These are phyloP conservation scores for Sebastes minor DNA, from an alignment of 2,797 vertebrate species.

Conservation along the genomic window DNA sequence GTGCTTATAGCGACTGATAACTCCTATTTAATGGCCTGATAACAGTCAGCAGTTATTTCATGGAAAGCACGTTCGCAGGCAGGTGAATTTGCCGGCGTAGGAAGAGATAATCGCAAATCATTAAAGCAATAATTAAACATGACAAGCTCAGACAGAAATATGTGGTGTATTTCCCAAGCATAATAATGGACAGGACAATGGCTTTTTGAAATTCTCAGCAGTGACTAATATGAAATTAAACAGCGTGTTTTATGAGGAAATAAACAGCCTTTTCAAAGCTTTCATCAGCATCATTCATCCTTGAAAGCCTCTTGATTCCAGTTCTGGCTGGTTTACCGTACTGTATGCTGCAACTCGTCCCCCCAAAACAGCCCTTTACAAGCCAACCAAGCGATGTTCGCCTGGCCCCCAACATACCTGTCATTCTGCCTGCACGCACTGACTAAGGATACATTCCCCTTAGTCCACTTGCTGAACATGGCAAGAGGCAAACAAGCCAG, in stretches of 20 bases:
- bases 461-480: constrained; percentile 66
- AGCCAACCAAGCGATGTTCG: constrained; percentile 2
- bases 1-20: too few relatives aligned
- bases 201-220: constrained; percentile 54
- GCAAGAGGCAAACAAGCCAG: constrained; percentile 68
- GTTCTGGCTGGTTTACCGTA: constrained; percentile 19
- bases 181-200: constrained; percentile 52
- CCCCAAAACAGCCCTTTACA: constrained; percentile 3
- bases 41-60: not conserved
- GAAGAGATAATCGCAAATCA: constrained; percentile 44
- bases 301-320: constrained; percentile 49
- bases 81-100: constrained; percentile 1
- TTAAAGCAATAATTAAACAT: constrained; percentile 47
- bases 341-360: constrained; percentile 1
- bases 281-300: constrained; percentile 30
- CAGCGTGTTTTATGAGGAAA: constrained; percentile 46
- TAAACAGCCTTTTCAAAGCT: constrained; percentile 50
- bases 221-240: constrained; percentile 56
- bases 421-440: constrained; percentile 38
- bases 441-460: constrained; percentile 58
- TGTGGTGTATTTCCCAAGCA: constrained; percentile 28
- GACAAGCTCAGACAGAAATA: constrained; percentile 37
- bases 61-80: not conserved
- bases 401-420: not conserved
- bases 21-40: too few relatives aligned